phyloP scores from a whole-genome alignment of 1,140 invertebrate genomes.

The Tetramorium simillimum region DNA sequence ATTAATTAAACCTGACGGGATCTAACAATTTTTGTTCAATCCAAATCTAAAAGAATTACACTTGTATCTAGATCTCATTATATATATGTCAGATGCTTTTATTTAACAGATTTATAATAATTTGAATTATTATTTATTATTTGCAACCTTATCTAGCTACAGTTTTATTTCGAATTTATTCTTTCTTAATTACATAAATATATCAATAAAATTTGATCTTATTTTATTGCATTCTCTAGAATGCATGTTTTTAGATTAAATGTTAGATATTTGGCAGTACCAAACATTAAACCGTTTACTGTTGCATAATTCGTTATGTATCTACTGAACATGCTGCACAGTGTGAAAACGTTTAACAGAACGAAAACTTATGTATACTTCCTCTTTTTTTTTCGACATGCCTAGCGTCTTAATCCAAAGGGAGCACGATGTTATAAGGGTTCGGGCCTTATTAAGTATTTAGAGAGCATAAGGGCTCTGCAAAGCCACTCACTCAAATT shows the following conservation, averaged over 20 bases:
- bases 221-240: neutral
- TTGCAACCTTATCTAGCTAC: neutral
- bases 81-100: too few relatives aligned
- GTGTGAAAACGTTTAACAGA: neutral
- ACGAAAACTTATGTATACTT: slow-evolving; percentile 5
- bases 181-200: neutral
- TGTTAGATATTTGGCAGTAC: neutral
- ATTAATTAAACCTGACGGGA: too few relatives aligned
- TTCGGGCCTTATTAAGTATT: slow-evolving; percentile 74
- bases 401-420: slow-evolving; percentile 67
- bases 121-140: neutral
- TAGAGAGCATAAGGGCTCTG: slow-evolving; percentile 64
- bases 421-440: slow-evolving; percentile 65
- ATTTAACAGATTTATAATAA: neutral
- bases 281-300: neutral
- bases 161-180: neutral
- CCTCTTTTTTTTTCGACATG: slow-evolving; percentile 59
- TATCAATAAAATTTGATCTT: neutral
- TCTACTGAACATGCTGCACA: neutral
- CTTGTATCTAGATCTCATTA: too few relatives aligned
- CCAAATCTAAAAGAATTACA: too few relatives aligned
- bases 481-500: slow-evolving; percentile 71
- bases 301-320: neutral
- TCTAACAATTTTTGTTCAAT: too few relatives aligned
- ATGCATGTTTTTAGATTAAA: neutral